A percentile compares a stretch with the other conserved stretches of the same genome.
Evolutionary conservation across 2,888 invertebrate genomes (phyloP).

Genomic region (Oscheius sp.): DNA sequence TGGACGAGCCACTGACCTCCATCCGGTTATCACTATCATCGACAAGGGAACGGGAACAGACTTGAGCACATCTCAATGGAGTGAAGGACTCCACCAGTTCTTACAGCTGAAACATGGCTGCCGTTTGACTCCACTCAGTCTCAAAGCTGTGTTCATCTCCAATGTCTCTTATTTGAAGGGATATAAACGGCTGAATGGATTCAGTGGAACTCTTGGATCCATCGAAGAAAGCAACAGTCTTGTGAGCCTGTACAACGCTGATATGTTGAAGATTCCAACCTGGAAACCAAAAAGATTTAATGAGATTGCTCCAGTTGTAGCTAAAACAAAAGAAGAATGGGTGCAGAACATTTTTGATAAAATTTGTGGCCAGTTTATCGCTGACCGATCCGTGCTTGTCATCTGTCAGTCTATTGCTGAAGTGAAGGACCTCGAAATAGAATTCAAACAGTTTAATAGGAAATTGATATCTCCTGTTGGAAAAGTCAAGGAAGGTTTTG

Average conservation of each 20-base stretch:
- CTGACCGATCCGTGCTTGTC: constrained; percentile 64
- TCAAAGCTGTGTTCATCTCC: constrained; percentile 71
- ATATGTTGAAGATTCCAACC: constrained; percentile 18
- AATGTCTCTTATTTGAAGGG: constrained; percentile 65
- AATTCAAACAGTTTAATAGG: background rate
- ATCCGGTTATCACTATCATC: constrained; percentile 33
- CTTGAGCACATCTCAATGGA: constrained; percentile 70
- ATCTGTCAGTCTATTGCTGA: constrained; percentile 49
- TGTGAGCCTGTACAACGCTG: constrained; percentile 24
- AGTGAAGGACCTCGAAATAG: constrained; percentile 1
- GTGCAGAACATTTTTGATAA: constrained; percentile 21
- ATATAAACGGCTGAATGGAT: constrained; percentile 65
- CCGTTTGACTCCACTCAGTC: constrained; percentile 64
- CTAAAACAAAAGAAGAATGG: constrained; percentile 2
- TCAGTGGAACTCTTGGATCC: constrained; percentile 72
- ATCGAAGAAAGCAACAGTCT: constrained; percentile 53
- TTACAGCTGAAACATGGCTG: constrained; percentile 70
- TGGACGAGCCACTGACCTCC: background rate
- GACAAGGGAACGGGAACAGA: constrained; percentile 70
- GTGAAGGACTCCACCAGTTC: constrained; percentile 65
- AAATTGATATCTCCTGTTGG: background rate
- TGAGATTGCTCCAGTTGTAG: constrained; percentile 30
- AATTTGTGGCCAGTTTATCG: constrained; percentile 31
- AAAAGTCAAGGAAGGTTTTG: background rate
- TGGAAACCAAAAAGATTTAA: constrained; percentile 26